A percentile compares a stretch with the other conserved stretches of the same genome.
These are phyloP conservation scores for Microctenopoma lineatum DNA, from an alignment of 2,797 vertebrate genomes.

Conservation along the genomic window DNA sequence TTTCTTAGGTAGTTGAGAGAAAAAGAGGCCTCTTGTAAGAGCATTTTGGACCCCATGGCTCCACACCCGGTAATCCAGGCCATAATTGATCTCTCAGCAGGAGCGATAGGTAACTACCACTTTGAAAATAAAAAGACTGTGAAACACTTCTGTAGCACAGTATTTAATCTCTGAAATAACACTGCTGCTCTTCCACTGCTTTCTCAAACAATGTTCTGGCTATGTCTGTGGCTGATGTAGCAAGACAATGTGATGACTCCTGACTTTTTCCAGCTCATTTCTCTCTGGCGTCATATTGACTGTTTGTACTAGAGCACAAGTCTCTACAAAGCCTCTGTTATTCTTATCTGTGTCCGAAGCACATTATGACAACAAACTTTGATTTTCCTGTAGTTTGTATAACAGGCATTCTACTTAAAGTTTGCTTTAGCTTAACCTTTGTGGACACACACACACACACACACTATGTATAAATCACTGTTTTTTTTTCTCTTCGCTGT, in stretches of 20 bases:
- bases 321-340: constrained; percentile 9
- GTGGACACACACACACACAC: too few species aligned
- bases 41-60: constrained; percentile 80
- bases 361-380: constrained; percentile 1
- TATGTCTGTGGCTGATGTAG: constrained; percentile 1
- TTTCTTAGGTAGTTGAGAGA: constrained; percentile 37
- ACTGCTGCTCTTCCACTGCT: neutral
- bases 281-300: constrained; percentile 42
- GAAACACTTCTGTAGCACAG: neutral
- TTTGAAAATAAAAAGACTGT: neutral
- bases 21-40: constrained; percentile 22
- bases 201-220: neutral
- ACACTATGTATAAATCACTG: neutral
- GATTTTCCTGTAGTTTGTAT: constrained; percentile 10
- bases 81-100: constrained; percentile 93
- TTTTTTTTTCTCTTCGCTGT: constrained; percentile 1
- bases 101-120: constrained; percentile 89
- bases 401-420: neutral
- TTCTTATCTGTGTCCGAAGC: constrained; percentile 29
- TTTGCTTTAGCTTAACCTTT: neutral
- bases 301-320: constrained; percentile 17
- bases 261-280: constrained; percentile 62
- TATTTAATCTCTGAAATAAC: neutral
- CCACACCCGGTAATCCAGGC: constrained; percentile 92
- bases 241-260: constrained; percentile 59